These are phyloP conservation scores for Lycodopsis pacificus DNA, from an alignment of 2,797 vertebrate species.

Conservation along the genomic window DNA sequence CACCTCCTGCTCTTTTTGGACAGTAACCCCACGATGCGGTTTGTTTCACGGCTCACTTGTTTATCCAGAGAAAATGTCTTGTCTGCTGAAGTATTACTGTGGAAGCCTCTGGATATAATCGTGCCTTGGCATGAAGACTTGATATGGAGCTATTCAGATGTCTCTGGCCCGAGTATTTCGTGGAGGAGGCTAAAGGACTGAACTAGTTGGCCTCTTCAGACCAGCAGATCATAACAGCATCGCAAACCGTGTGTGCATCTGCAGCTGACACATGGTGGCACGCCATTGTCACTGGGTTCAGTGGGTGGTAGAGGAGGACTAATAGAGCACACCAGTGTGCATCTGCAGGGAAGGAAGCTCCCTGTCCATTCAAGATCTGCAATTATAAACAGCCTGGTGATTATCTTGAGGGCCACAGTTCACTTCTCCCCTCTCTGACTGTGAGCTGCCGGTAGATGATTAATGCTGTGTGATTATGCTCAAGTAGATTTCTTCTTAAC, in stretches of 20 bases:
- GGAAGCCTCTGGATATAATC: slow-evolving; percentile 50
- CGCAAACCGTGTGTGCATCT: slow-evolving; percentile 44
- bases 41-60: slow-evolving; percentile 60
- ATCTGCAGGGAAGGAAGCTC: slow-evolving; percentile 67
- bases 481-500: slow-evolving; percentile 57
- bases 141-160: slow-evolving; percentile 49
- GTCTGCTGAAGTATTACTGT: slow-evolving; percentile 39
- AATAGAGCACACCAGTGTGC: slow-evolving; percentile 31
- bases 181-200: slow-evolving; percentile 39
- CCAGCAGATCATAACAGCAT: slow-evolving; percentile 29
- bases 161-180: slow-evolving; percentile 39
- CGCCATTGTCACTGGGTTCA: slow-evolving; percentile 22
- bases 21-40: slow-evolving; percentile 32
- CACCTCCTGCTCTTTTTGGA: slow-evolving; percentile 27
- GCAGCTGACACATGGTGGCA: slow-evolving; percentile 63
- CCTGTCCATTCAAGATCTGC: slow-evolving; percentile 59
- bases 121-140: slow-evolving; percentile 26
- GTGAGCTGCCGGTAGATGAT: slow-evolving; percentile 65
- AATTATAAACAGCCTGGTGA: slow-evolving; percentile 66
- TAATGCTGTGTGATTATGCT: slow-evolving; percentile 68
- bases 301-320: slow-evolving; percentile 36
- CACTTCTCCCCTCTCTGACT: slow-evolving; percentile 55
- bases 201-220: slow-evolving; percentile 24
- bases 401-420: slow-evolving; percentile 62
- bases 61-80: slow-evolving; percentile 52